These are phyloP conservation scores for Pseudonaja textilis DNA, from an alignment of 2,113 vertebrate genomes.

Conservation along the genomic window DNA sequence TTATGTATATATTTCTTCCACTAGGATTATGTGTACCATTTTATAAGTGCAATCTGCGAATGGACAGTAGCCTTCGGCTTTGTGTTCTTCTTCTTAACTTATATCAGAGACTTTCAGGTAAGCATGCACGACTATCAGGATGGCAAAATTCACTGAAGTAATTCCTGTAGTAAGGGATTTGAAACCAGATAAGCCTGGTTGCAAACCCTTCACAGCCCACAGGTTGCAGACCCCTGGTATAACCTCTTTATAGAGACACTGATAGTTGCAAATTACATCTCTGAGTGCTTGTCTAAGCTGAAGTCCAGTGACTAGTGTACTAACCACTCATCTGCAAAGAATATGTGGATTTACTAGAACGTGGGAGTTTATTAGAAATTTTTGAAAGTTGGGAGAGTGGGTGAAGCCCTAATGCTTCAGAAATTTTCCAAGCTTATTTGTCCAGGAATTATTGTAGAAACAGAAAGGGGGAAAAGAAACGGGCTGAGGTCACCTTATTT, in stretches of 20 bases:
- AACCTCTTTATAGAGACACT: neutral
- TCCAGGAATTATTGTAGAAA: neutral
- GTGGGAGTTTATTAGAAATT: neutral
- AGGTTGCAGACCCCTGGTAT: too few relatives aligned
- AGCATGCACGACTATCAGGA: constrained; percentile 45
- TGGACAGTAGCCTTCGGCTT: constrained; percentile 93
- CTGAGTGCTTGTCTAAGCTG: neutral
- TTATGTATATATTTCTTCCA: constrained; percentile 31
- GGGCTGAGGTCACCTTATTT: neutral
- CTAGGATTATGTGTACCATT: constrained; percentile 74
- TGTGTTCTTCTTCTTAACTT: constrained; percentile 90
- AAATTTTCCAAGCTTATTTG: neutral
- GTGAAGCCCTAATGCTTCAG: neutral
- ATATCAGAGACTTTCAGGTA: constrained; percentile 93
- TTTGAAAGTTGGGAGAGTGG: neutral
- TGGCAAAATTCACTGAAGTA: neutral
- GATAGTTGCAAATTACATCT: neutral
- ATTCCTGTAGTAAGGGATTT: neutral
- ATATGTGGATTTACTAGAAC: neutral
- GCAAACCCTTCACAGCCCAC: too few relatives aligned
- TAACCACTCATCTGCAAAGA: neutral
- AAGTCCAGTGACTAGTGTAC: neutral
- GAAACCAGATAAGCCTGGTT: too few relatives aligned
- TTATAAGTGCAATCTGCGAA: constrained; percentile 85
- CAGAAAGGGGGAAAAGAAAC: too few relatives aligned